These are phyloP conservation scores for Ifrita kowaldi DNA, from an alignment of 2,113 vertebrate genomes.

Conservation along the genomic window DNA sequence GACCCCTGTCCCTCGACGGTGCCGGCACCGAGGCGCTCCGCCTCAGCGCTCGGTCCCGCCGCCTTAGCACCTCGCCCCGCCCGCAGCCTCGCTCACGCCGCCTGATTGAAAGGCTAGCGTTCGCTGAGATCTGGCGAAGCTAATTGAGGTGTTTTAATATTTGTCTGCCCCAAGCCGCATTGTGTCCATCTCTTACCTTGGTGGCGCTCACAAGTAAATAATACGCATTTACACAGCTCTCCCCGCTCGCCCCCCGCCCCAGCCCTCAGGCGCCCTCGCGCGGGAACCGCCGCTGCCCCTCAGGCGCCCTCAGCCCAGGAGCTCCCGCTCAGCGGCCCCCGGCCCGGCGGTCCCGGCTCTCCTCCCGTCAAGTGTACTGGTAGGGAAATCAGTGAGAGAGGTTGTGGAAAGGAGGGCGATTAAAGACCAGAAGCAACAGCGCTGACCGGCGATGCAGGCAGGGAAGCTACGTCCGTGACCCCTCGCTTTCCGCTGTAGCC, in stretches of 20 bases:
- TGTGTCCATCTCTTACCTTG: no score
- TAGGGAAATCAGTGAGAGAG: accelerated
- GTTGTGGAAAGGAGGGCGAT: neutral
- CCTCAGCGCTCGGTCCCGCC: neutral
- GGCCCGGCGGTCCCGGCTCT: neutral
- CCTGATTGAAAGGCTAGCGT: accelerated
- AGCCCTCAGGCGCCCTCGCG: neutral
- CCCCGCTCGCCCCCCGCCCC: neutral
- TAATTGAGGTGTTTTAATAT: accelerated
- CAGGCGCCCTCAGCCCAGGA: neutral
- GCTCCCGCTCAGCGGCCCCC: neutral
- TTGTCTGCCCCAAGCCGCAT: no score
- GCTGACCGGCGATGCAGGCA: neutral
- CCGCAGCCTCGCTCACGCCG: neutral
- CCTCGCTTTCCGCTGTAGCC: neutral
- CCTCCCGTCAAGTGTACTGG: no score
- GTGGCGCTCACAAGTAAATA: neutral
- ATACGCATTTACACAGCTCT: accelerated
- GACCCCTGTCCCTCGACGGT: accelerated
- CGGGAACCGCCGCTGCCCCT: neutral
- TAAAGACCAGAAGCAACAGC: no score
- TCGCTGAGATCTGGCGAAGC: neutral
- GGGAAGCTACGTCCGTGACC: neutral
- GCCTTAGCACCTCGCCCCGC: neutral
- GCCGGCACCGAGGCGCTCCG: neutral